Evolutionary conservation across 2,888 invertebrate species (phyloP).

Genomic region (Cristatella mucedo): DNA sequence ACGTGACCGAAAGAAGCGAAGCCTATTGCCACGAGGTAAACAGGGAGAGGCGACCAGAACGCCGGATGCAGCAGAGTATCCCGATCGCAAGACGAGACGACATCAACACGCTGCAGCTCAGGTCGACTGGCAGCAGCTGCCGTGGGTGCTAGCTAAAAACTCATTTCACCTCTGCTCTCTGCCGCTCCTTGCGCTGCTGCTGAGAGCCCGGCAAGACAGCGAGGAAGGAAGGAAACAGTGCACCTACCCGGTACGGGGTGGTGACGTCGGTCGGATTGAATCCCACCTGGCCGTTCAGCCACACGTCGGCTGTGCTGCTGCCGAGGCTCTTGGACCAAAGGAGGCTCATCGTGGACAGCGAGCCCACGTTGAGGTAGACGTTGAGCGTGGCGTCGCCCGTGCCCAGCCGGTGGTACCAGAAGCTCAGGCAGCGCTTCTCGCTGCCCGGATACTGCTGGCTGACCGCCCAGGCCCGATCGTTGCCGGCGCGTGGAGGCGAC

Average conservation of each 20-base stretch:
- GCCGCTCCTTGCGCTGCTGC: no score
- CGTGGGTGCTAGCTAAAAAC: no score
- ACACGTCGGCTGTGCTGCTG: neutral
- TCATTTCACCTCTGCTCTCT: no score
- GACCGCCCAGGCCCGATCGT: neutral
- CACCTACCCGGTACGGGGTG: constrained; percentile 4
- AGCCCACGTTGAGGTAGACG: constrained; percentile 17
- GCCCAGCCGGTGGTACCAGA: constrained; percentile 24
- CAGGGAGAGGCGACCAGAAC: no score
- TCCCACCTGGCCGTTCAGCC: constrained; percentile 6
- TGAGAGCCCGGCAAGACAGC: no score
- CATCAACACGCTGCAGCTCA: no score
- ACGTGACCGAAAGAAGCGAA: no score
- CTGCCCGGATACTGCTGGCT: constrained; percentile 4
- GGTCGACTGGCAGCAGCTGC: no score
- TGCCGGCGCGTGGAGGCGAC: neutral
- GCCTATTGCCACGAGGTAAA: no score
- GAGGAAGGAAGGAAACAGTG: no score
- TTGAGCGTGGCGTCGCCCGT: constrained; percentile 19
- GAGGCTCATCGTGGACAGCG: neutral
- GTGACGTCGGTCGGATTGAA: constrained; percentile 1
- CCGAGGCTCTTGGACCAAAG: constrained; percentile 6
- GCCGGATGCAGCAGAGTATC: no score
- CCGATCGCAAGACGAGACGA: no score
- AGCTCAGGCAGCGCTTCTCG: constrained; percentile 19